Evolutionary conservation across 1,140 invertebrate species (phyloP).

Genomic region (Caerostris extrusa): DNA sequence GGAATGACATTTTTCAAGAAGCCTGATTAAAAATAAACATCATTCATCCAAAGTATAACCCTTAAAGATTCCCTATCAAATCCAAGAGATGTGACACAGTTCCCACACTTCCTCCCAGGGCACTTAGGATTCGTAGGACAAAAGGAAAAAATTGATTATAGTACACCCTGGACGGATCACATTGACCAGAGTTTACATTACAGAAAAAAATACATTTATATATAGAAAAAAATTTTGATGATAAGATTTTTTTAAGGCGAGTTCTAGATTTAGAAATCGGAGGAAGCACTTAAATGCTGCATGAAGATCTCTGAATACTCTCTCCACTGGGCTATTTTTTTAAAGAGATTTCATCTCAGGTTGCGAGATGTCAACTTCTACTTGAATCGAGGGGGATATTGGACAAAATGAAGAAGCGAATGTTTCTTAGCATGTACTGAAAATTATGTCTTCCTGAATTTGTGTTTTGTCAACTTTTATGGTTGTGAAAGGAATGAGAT

Average conservation of each 20-base stretch:
- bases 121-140: slow-evolving; percentile 40
- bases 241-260: background rate
- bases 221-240: background rate
- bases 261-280: slow-evolving; percentile 65
- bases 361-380: slow-evolving; percentile 30
- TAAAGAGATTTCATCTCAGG: background rate
- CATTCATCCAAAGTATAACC: background rate
- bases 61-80: slow-evolving; percentile 27
- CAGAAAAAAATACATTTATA: background rate
- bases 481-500: too few species aligned
- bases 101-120: slow-evolving; percentile 9
- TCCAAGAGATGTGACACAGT: slow-evolving; percentile 46
- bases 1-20: background rate
- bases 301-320: slow-evolving; percentile 42
- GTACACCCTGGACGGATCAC: slow-evolving; percentile 4
- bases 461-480: too few species aligned
- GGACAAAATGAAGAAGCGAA: background rate
- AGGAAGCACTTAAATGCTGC: slow-evolving; percentile 67
- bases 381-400: background rate
- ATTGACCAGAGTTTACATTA: slow-evolving; percentile 14
- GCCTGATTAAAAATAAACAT: slow-evolving; percentile 5
- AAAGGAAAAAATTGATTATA: slow-evolving; percentile 51
- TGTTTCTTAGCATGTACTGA: too few species aligned
- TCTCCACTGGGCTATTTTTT: background rate
- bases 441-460: too few species aligned